phyloP scores from a whole-genome alignment of 2,888 invertebrate genomes.

The Resseliella maxima region DNA sequence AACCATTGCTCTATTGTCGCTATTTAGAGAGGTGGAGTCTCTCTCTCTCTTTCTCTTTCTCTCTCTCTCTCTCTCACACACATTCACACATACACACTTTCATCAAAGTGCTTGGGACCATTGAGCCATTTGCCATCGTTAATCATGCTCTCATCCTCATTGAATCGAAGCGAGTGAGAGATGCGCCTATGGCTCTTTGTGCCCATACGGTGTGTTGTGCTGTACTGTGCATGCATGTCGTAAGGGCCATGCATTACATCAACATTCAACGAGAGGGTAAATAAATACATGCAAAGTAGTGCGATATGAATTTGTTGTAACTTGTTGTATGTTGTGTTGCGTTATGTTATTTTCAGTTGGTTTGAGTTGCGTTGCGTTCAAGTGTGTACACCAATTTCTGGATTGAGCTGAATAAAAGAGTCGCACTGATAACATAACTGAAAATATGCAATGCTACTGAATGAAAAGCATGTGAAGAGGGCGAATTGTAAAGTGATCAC shows the following conservation, averaged over 20 bases:
- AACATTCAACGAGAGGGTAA: neutral
- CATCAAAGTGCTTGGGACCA: neutral
- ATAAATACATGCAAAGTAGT: constrained; percentile 51
- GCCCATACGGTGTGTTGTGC: too few relatives aligned
- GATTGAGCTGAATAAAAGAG: neutral
- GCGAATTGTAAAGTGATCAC: constrained; percentile 9
- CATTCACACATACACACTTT: neutral
- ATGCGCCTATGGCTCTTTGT: constrained; percentile 24
- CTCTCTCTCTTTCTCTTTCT: neutral
- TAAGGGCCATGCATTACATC: neutral
- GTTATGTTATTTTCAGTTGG: neutral
- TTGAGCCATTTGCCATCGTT: constrained; percentile 41
- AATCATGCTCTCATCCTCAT: constrained; percentile 13
- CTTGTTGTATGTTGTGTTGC: constrained; percentile 3
- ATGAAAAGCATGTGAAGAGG: neutral
- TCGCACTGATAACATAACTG: neutral
- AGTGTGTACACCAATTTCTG: neutral
- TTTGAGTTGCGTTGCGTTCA: neutral
- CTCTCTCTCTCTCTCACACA: neutral
- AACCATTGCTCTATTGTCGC: neutral
- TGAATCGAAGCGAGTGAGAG: neutral
- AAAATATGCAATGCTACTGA: neutral
- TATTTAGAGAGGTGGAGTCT: neutral
- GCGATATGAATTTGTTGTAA: constrained; percentile 34
- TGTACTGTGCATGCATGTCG: neutral